Evolutionary conservation across 2,888 invertebrate species (phyloP), one percentile per base, ranked within the genome.

Genomic region (Onchidella celtica): DNA sequence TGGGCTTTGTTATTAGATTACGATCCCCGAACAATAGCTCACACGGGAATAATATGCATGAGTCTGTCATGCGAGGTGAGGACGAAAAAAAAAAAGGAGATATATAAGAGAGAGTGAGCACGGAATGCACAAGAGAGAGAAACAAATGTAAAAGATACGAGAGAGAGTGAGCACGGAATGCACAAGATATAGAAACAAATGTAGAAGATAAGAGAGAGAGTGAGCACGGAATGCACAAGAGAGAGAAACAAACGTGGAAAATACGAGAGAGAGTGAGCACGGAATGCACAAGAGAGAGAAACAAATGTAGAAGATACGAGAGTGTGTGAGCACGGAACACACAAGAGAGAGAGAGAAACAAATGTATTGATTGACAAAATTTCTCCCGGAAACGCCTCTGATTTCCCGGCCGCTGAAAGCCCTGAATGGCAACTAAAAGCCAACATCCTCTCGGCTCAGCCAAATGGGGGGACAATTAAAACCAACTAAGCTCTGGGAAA

Each of bases 201-300:
- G n/a, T 4, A 32, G 66, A 29, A n/a, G 29, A 32, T 29, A 32
- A 66, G 66, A 66, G 29, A 66, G 66, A 66, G 32, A 66, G 66
- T 29, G 32, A 66, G 14, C 4, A n/a, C 3, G 66, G 34, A 34
- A 32, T 14, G 34, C 3, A n/a, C 3, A n/a, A 29, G 21, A 29
- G 66, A 66, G 32, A 66, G 66, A 66, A 11, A 34, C 11, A 32
- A 17, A 66, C 9, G 29, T 6, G 29, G 66, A 66, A 66, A 66
- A 32, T 29, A 47, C 6, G 47, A 47, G 17, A 47, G 47, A 47
- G 17, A 47, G 6, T 4, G 61, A n/a, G 61, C n/a, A 17, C 9
- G 14, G 61, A 61, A 61, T 61, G 61, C 4, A n/a, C 4, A 61
- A 61, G 6, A 24, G n/a, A 24, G 61, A 61, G n/a, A 61, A 47